These are phyloP conservation scores for Conus canariensis DNA, from an alignment of 2,888 invertebrate species.

Conservation along the genomic window DNA sequence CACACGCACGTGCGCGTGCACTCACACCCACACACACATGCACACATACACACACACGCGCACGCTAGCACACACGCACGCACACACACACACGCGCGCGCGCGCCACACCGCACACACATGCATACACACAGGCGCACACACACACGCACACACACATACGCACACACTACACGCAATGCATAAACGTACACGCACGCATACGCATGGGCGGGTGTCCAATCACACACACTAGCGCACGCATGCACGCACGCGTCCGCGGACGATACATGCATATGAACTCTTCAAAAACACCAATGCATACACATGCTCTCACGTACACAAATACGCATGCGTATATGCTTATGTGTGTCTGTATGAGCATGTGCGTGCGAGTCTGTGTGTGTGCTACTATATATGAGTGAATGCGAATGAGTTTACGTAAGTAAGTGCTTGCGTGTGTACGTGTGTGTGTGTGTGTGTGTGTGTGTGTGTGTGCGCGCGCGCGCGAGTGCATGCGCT, in stretches of 20 bases:
- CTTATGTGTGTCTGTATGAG: neutral
- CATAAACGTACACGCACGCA: neutral
- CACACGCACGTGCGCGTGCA: neutral
- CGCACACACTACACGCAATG: neutral
- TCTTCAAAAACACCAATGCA: too few relatives aligned
- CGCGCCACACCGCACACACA: neutral
- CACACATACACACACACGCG: neutral
- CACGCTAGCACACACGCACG: neutral
- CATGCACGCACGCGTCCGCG: neutral
- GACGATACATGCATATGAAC: too few relatives aligned
- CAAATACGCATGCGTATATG: neutral
- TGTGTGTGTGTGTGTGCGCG: neutral
- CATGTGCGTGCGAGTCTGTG: too few relatives aligned
- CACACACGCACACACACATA: conserved; percentile 26
- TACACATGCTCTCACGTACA: neutral
- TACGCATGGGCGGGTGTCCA: neutral
- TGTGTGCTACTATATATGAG: too few relatives aligned
- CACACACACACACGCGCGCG: neutral
- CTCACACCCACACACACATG: neutral
- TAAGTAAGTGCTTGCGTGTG: neutral
- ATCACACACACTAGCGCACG: neutral
- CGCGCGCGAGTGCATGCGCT: too few relatives aligned
- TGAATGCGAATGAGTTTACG: too few relatives aligned
- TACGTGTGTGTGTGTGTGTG: neutral
- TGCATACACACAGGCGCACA: conserved; percentile 17